phyloP scores from a whole-genome alignment of 92 coral and sea anemone genomes.

The Phymanthus crucifer region DNA sequence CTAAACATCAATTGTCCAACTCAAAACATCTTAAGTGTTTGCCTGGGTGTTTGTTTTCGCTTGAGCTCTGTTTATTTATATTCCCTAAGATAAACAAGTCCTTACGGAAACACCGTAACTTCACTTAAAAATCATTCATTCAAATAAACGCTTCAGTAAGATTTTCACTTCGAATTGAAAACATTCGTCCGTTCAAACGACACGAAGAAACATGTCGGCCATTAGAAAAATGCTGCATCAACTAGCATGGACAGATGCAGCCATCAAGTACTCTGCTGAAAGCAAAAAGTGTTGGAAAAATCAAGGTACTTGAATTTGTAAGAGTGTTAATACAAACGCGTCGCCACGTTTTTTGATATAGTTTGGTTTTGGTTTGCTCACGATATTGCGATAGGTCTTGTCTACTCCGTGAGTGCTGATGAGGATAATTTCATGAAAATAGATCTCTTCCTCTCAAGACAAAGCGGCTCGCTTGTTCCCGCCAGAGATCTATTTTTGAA shows the following conservation, averaged over 20 bases:
- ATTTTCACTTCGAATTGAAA: neutral
- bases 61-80: slow-evolving; percentile 49
- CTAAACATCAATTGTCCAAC: slow-evolving; percentile 49
- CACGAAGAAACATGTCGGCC: neutral
- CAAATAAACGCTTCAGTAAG: neutral
- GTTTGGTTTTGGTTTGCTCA: neutral
- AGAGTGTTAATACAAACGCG: neutral
- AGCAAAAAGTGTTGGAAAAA: neutral
- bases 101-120: neutral
- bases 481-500: neutral
- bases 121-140: neutral
- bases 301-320: neutral
- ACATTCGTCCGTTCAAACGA: neutral
- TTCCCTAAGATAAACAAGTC: slow-evolving; percentile 48
- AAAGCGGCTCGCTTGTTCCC: neutral
- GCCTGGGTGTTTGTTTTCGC: slow-evolving; percentile 49
- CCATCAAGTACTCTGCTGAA: neutral
- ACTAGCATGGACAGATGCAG: neutral
- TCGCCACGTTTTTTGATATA: neutral
- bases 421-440: neutral
- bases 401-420: neutral
- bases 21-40: slow-evolving; percentile 40
- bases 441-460: neutral
- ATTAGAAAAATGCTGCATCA: neutral
- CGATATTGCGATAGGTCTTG: neutral